Evolutionary conservation across 2,113 vertebrate genomes (phyloP).

Genomic region (Turnix velox): DNA sequence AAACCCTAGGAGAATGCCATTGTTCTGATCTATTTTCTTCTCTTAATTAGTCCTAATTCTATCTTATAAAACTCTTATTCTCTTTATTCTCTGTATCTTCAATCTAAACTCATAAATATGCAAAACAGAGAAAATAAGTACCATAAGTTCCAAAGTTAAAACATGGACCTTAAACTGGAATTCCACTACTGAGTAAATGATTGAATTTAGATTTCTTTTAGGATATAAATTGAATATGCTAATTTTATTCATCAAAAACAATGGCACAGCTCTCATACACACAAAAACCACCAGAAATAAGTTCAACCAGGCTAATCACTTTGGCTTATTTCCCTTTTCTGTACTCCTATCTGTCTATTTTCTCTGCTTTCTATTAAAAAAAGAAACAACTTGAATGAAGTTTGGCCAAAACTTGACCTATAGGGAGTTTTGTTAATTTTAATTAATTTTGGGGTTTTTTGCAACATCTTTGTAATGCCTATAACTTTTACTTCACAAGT

Average conservation of each 20-base stretch:
- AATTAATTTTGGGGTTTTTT: constrained; percentile 34
- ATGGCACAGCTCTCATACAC: constrained; percentile 33
- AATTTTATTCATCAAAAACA: constrained; percentile 66
- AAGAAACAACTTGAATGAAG: constrained; percentile 6
- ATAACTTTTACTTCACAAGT: neutral
- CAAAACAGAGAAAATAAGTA: neutral
- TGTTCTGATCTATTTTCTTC: constrained; percentile 49
- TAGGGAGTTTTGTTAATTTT: neutral
- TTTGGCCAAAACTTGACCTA: neutral
- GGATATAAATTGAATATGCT: constrained; percentile 50
- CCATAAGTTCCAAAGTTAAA: neutral
- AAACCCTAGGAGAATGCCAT: constrained; percentile 10
- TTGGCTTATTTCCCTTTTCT: constrained; percentile 52
- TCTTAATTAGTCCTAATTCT: constrained; percentile 27
- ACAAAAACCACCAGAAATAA: constrained; percentile 53
- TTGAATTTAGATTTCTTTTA: constrained; percentile 18
- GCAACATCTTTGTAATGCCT: neutral
- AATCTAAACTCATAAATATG: neutral
- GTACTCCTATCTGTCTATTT: constrained; percentile 37
- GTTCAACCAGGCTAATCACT: constrained; percentile 49
- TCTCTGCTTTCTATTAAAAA: neutral
- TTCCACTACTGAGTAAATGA: neutral
- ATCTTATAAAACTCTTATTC: constrained; percentile 13
- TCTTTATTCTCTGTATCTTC: neutral
- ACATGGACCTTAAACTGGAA: neutral